Conservation (phyloP, 2,888 invertebrate genomes). For the Baronia brevicornis region DNA sequence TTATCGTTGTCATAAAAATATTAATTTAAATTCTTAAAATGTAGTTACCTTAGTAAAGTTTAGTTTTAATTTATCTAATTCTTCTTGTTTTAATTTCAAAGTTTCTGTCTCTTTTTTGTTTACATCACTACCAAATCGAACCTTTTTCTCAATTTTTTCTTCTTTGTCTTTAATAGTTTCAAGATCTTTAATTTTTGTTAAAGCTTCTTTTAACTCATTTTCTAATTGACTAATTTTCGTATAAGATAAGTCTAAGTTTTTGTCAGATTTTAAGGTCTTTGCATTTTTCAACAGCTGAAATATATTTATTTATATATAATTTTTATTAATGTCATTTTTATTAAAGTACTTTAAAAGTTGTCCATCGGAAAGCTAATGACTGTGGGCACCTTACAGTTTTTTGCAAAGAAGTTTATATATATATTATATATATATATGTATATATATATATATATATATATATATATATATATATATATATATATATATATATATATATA, state of each 20-base stretch:
- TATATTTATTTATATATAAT: constrained; percentile 7
- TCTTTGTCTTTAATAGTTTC: constrained; percentile 60
- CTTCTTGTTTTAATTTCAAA: constrained; percentile 64
- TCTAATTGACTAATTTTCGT: constrained; percentile 78
- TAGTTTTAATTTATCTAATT: constrained; percentile 74
- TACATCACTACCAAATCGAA: constrained; percentile 56
- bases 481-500: not conserved
- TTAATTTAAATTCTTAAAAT: not conserved
- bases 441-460: constrained; percentile 1
- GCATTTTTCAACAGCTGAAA: constrained; percentile 71
- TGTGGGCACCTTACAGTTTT: too few relatives aligned
- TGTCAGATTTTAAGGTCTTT: constrained; percentile 71
- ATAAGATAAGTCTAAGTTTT: constrained; percentile 73
- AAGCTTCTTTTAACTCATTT: constrained; percentile 76
- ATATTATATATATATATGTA: not conserved
- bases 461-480: constrained; percentile 1
- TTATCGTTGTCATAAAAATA: too few relatives aligned
- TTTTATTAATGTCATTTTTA: too few relatives aligned
- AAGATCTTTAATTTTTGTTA: constrained; percentile 73
- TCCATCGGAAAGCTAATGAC: too few relatives aligned
- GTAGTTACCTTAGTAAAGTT: constrained; percentile 55
- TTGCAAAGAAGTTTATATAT: not conserved
- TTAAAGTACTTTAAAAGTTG: too few relatives aligned
- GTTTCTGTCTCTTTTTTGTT: constrained; percentile 59
- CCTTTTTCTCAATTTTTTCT: constrained; percentile 71